Percentiles rank a stretch among this genome's conserved stretches.
Conservation (phyloP, 2,888 invertebrate species). For the Thereva unica region DNA sequence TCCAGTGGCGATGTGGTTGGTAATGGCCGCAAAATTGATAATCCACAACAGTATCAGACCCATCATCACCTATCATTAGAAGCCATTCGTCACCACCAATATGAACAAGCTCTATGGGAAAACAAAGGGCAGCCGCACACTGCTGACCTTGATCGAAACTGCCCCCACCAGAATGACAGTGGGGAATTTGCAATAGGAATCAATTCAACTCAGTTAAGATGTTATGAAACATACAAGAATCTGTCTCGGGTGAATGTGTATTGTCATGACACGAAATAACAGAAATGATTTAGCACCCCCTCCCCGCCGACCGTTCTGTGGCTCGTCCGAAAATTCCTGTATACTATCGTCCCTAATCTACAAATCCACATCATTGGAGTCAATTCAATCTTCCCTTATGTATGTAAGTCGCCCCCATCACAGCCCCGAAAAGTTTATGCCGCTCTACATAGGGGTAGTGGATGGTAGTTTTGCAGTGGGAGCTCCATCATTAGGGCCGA, state of each 20-base stretch:
- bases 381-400: not conserved
- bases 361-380: slow-evolving; percentile 20
- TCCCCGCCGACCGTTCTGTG: too few relatives aligned
- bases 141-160: too few relatives aligned
- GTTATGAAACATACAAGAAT: too few relatives aligned
- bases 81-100: slow-evolving; percentile 10
- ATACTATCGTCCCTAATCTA: slow-evolving; percentile 21
- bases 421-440: not conserved
- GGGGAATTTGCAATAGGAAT: slow-evolving; percentile 16
- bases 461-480: too few relatives aligned
- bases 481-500: too few relatives aligned
- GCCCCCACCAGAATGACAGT: too few relatives aligned
- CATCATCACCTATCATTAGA: slow-evolving; percentile 15
- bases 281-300: slow-evolving; percentile 11
- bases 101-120: slow-evolving; percentile 25
- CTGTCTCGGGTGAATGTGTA: slow-evolving; percentile 2
- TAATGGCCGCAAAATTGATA: too few relatives aligned
- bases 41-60: not conserved
- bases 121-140: slow-evolving; percentile 19
- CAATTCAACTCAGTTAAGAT: slow-evolving; percentile 8
- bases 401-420: not conserved
- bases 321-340: slow-evolving; percentile 22
- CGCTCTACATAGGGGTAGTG: too few relatives aligned
- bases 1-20: too few relatives aligned
- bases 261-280: slow-evolving; percentile 22